Conservation (phyloP, 2,797 vertebrate genomes). For the Sebastes variabilis region DNA sequence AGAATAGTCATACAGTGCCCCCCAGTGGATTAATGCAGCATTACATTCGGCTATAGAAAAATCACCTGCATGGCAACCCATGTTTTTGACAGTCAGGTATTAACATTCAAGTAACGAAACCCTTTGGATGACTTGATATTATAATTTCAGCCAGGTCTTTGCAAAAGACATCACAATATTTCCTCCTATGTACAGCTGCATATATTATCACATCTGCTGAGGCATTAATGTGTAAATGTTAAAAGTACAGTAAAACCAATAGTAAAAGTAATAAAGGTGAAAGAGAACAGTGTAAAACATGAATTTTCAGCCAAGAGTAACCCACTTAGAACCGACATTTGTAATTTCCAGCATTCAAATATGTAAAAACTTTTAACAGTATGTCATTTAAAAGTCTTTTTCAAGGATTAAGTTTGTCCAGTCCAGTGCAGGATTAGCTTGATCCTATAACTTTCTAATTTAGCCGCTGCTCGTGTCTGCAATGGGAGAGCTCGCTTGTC, state of each 20-base stretch:
- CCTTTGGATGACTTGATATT: neutral
- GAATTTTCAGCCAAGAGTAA: slow-evolving; percentile 9
- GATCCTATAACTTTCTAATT: neutral
- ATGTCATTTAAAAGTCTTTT: slow-evolving; percentile 21
- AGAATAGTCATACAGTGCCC: slow-evolving; percentile 17
- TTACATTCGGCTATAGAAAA: slow-evolving; percentile 26
- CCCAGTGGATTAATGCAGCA: slow-evolving; percentile 41
- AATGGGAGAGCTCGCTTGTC: neutral
- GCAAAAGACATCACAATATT: slow-evolving; percentile 45
- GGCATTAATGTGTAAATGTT: slow-evolving; percentile 2
- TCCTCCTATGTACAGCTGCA: slow-evolving; percentile 52
- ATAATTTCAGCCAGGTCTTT: slow-evolving; percentile 28
- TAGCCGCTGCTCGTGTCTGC: neutral
- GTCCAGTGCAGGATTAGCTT: slow-evolving; percentile 5
- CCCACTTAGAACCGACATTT: slow-evolving; percentile 8
- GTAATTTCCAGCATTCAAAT: slow-evolving; percentile 48
- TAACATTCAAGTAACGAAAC: slow-evolving; percentile 17
- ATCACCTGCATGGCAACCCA: neutral
- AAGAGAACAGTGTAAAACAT: slow-evolving; percentile 31
- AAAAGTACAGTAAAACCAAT: slow-evolving; percentile 28
- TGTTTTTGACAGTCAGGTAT: neutral
- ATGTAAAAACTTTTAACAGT: slow-evolving; percentile 8
- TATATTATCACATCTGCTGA: slow-evolving; percentile 42
- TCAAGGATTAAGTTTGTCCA: neutral
- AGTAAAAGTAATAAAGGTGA: slow-evolving; percentile 5